Conservation (phyloP, 2,888 invertebrate species). For the Colostygia pectinataria region DNA sequence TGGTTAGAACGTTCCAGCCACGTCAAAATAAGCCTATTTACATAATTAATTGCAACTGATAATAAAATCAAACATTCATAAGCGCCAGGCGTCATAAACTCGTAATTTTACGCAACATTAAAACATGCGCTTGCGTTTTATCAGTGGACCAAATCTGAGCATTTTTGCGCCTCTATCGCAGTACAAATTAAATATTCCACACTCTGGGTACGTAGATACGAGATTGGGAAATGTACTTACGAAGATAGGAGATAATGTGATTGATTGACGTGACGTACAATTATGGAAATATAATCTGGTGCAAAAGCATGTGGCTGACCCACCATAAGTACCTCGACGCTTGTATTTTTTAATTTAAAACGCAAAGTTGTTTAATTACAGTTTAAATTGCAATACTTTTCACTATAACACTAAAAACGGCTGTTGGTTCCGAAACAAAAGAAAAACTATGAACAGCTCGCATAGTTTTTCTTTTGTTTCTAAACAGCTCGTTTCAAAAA, state of each 20-base stretch:
- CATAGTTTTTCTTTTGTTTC: too few species aligned
- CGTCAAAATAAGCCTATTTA: not conserved
- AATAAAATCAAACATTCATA: conserved; percentile 2
- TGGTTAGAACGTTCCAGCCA: too few species aligned
- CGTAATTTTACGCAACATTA: conserved; percentile 40
- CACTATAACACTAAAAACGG: too few species aligned
- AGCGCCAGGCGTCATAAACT: conserved; percentile 9
- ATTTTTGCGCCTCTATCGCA: conserved; percentile 39
- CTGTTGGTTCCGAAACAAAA: too few species aligned
- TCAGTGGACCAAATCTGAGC: conserved; percentile 51
- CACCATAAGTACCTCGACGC: too few species aligned
- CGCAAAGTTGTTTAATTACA: not conserved
- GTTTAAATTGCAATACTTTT: too few species aligned
- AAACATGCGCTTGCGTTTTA: conserved; percentile 23
- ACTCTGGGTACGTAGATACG: conserved; percentile 13
- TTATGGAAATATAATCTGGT: conserved; percentile 34
- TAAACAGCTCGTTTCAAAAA: too few species aligned
- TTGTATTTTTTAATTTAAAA: too few species aligned
- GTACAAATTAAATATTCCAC: not conserved
- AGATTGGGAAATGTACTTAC: conserved; percentile 5
- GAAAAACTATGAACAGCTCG: too few species aligned
- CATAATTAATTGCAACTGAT: not conserved
- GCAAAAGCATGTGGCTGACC: conserved; percentile 6
- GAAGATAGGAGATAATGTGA: conserved; percentile 8
- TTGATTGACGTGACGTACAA: conserved; percentile 52